These are phyloP conservation scores for Popillia japonica DNA, from an alignment of 1,140 invertebrate species.

Conservation along the genomic window DNA sequence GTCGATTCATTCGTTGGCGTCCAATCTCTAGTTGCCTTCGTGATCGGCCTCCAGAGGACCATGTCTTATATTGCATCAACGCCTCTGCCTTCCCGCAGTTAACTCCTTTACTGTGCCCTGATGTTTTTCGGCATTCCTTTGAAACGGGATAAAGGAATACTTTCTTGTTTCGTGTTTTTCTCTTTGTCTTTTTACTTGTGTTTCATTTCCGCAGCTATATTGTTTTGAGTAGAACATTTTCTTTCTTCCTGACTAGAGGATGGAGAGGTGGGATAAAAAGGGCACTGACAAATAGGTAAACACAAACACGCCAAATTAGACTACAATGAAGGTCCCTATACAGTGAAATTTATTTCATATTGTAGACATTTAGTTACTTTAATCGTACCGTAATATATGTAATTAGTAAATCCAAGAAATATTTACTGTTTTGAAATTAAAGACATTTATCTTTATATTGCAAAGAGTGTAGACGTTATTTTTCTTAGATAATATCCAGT, in stretches of 20 bases:
- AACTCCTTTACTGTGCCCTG: constrained; percentile 32
- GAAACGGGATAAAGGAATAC: not conserved
- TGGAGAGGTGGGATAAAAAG: not conserved
- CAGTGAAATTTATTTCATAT: too few species aligned
- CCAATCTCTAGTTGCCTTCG: constrained; percentile 50
- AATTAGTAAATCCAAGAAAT: too few species aligned
- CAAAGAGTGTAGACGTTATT: too few species aligned
- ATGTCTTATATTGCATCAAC: constrained; percentile 45
- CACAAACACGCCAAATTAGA: not conserved
- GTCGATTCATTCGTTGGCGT: constrained; percentile 46
- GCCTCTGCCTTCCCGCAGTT: constrained; percentile 27
- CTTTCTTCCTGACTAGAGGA: not conserved
- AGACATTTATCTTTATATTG: too few species aligned
- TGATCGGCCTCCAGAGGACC: constrained; percentile 53
- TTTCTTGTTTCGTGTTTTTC: not conserved
- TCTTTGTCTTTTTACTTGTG: constrained; percentile 17
- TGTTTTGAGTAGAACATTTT: constrained; percentile 28
- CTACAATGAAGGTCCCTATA: too few species aligned
- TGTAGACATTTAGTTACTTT: too few species aligned
- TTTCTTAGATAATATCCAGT: too few species aligned
- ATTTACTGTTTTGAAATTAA: too few species aligned
- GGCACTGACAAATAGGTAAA: not conserved
- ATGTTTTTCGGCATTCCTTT: not conserved
- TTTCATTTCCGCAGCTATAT: constrained; percentile 37
- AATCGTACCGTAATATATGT: too few species aligned